Conservation (phyloP, 2,797 vertebrate species). For the Mionectes olivaceus region DNA sequence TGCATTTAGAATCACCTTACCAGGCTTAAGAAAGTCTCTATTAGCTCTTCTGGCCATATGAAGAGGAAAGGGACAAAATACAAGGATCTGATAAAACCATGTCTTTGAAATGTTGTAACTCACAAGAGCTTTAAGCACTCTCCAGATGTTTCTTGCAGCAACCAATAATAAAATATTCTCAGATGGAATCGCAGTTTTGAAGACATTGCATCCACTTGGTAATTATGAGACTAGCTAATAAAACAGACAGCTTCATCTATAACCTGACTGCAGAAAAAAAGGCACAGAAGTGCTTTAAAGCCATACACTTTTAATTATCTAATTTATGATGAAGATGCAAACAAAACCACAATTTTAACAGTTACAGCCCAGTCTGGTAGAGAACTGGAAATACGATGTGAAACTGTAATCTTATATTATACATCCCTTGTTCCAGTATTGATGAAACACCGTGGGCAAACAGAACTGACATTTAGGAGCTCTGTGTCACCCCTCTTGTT, state of each 20-base stretch:
- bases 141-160: constrained; percentile 33
- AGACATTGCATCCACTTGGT: not conserved
- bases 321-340: not conserved
- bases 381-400: not conserved
- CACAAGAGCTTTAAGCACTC: not conserved
- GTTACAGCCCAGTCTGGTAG: not conserved
- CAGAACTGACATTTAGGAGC: not conserved
- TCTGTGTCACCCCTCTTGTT: not conserved
- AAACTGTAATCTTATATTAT: not conserved
- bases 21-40: not conserved
- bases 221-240: constrained; percentile 15
- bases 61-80: constrained; percentile 4
- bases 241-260: not conserved
- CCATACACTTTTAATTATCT: not conserved
- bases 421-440: not conserved
- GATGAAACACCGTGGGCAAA: not conserved
- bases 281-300: constrained; percentile 6
- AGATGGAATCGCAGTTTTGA: not conserved
- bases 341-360: not conserved
- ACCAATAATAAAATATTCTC: constrained; percentile 13
- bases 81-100: not conserved
- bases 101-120: not conserved
- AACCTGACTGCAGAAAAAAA: not conserved
- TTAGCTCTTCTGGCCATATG: not conserved
- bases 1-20: not conserved